Evolutionary conservation across 2,888 invertebrate species (phyloP), one percentile per base, ranked within the genome.

Genomic region (Aleiodes testaceus): DNA sequence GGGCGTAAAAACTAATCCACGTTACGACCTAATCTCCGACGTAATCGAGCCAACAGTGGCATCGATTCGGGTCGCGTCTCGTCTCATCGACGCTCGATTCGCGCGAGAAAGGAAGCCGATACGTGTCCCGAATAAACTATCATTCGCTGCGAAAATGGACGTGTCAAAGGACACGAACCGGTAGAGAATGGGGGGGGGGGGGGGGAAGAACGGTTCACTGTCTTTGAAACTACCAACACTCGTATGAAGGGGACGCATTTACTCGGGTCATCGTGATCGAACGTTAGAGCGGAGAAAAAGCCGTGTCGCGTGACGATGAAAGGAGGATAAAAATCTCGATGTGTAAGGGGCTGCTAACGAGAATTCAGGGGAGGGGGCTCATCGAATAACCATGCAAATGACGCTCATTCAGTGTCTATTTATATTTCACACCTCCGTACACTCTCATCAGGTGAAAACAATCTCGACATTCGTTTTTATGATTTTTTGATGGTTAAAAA

Each of bases 21-120:
- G 69, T n/a, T 63, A 70, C 55, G 73, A 69, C 65, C 64, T 75
- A 74, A 74, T 74, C 52, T 9, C 36, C 65, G 66, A 73, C 70
- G 71, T 72, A 75, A 76, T 73, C 69, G 66, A 74, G 65, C 42
- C 49, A 14, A 36, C 65, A 45, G 26, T 53, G 72, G 69, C 59
- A 72, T 70, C 61, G 65, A 72, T 72, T 73, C 70, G 64, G 50
- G 70, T 70, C 70, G 66, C 66, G 70, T 66, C 59, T 50, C 30
- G 66, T 70, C 70, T 70, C 66, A 70, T 70, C 66, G 66, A 50
- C 50, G 61, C 55, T 55, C 65, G 47, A 70, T 65, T 65, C 65
- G 55, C 70, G 66, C 50, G 66, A 50, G 47, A 70, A 70, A 70
- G 49, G 66, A 70, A 70, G 61, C 66, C 16, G 49, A 49, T 66